phyloP scores from a whole-genome alignment of 2,888 invertebrate species.

The Pantelozetes paolii region DNA sequence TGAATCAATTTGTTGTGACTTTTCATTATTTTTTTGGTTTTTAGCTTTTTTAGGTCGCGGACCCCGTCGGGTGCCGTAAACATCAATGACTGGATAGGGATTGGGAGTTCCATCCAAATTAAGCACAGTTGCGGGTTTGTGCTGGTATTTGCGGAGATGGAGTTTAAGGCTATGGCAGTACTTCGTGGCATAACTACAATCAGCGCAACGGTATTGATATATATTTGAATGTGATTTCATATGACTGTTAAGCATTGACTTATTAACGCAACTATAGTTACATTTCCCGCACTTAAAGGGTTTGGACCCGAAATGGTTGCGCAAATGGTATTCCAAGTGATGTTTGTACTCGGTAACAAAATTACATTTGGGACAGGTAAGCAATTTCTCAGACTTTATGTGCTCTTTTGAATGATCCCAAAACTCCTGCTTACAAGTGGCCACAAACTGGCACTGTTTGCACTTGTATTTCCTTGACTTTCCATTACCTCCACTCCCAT shows the following conservation, averaged over 20 bases:
- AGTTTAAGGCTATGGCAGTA: constrained; percentile 96
- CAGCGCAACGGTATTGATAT: constrained; percentile 85
- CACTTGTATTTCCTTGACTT: constrained; percentile 65
- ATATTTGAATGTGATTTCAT: constrained; percentile 82
- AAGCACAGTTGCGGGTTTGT: constrained; percentile 82
- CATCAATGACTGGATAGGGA: constrained; percentile 79
- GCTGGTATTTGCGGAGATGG: constrained; percentile 85
- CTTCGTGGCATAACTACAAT: constrained; percentile 94
- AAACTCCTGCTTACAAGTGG: constrained; percentile 81
- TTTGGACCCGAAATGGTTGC: constrained; percentile 90
- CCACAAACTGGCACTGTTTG: constrained; percentile 81
- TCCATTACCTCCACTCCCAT: constrained; percentile 35
- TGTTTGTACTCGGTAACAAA: constrained; percentile 99
- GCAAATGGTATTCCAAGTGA: constrained; percentile 91
- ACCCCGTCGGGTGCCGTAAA: constrained; percentile 82
- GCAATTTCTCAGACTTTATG: constrained; percentile 85
- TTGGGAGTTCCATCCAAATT: constrained; percentile 84
- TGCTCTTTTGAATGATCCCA: constrained; percentile 87
- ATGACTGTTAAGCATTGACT: constrained; percentile 98
- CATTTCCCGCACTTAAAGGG: constrained; percentile 91
- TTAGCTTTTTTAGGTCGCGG: constrained; percentile 60
- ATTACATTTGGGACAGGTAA: constrained; percentile 85
- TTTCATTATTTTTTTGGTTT: neutral
- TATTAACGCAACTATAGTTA: constrained; percentile 87
- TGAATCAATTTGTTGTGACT: constrained; percentile 7